A percentile compares a stretch with the other conserved stretches of the same genome.
phyloP scores from a whole-genome alignment of 2,888 invertebrate species.

The Dicranocentrus wangi region DNA sequence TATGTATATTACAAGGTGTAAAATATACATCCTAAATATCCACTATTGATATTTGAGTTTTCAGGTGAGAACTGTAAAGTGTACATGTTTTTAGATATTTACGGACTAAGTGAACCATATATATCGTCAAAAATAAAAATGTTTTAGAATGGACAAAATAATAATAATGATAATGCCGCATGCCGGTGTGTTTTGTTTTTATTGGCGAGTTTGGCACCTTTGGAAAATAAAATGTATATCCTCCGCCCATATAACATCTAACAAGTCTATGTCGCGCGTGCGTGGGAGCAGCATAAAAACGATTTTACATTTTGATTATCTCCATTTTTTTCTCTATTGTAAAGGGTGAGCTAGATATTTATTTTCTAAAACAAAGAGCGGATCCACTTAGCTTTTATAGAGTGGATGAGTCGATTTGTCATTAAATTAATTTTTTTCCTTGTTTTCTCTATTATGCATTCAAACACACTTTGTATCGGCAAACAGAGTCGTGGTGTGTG shows the following conservation, averaged over 20 bases:
- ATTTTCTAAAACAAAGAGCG: slow-evolving; percentile 6
- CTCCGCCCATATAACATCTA: neutral
- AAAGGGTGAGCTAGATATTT: neutral
- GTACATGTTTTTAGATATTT: slow-evolving; percentile 36
- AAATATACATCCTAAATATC: no score
- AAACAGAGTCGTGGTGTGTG: slow-evolving; percentile 39
- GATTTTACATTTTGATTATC: neutral
- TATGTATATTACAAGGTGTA: no score
- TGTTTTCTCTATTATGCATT: neutral
- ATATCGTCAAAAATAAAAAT: slow-evolving; percentile 48
- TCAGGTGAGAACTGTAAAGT: neutral
- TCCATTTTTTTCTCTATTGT: neutral
- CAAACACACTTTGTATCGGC: neutral
- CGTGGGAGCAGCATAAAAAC: neutral
- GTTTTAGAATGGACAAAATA: slow-evolving; percentile 61
- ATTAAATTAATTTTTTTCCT: slow-evolving; percentile 13
- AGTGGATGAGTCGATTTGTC: slow-evolving; percentile 41
- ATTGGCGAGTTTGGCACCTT: neutral
- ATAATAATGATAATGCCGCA: no score
- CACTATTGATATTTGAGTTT: neutral
- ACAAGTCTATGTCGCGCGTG: neutral
- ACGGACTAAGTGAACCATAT: slow-evolving; percentile 8
- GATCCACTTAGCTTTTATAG: slow-evolving; percentile 16
- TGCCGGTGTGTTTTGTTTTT: slow-evolving; percentile 7
- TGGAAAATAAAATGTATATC: neutral